Base-by-base conservation (phyloP, 2,888 invertebrate species). In the Liopterus haemorrhoidalis region DNA sequence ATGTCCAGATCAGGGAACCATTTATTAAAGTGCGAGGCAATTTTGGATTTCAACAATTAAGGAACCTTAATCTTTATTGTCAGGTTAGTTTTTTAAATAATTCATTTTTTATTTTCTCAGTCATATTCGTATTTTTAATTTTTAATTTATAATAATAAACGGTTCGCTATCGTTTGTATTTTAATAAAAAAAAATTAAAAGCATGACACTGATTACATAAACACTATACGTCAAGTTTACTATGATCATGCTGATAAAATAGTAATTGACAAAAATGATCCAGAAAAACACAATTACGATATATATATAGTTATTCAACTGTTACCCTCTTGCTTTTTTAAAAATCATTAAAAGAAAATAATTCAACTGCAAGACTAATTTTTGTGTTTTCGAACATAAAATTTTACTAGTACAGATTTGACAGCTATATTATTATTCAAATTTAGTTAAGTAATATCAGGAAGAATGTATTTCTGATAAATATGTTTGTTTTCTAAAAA, bases 21-120 rank as follows among this genome's bases (percentile, higher is more conserved):
- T 73, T 77, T 66, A 63, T 68, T 53, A 75, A 76, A 74, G 77
- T 79, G 74, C 79, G 76, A 73, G 77, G 76, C 62, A 79, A 80
- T 73, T 75, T 76, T 62, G 77, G 76, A 72, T 73, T 76, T 68
- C 73, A 75, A 62, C 66, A 66, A 46, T 71, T 67, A 51, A 65
- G 63, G 61, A 64, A 57, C 56, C 61, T 70, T 50, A 57, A 67
- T 24, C 66, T 66, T 54, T 64, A 67, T 53, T 67, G 65, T 57
- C 69, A 72, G 70, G 73, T 72, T 46, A 60, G 59, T 50, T 33
- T 41, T 48, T 36, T 46, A 49, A n/a, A n/a, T n/a, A n/a, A n/a
- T n/a, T 14, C 12, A 27, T 44, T 22, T 41, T 28, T 24, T 32
- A 27, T 30, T 36, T 27, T 37, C 19, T 32, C 22, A 9, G 20